A percentile compares a stretch with the other conserved stretches of the same genome.
phyloP scores from a whole-genome alignment of 2,888 invertebrate species.

The Galerucella nymphaeae region DNA sequence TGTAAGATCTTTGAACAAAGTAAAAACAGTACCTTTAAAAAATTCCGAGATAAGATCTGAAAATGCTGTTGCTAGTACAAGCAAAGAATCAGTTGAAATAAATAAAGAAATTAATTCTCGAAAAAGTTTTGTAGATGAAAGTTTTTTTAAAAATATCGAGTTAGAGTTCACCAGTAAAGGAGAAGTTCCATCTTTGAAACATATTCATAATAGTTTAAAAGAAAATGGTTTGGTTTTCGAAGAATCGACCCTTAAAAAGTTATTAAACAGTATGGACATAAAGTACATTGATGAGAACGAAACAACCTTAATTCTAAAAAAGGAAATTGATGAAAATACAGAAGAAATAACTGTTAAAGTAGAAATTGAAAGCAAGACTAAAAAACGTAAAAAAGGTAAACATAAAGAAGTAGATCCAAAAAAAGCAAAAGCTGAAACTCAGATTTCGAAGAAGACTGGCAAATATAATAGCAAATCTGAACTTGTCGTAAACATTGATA shows the following conservation, averaged over 20 bases:
- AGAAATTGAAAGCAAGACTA: neutral
- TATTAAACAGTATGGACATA: slow-evolving; percentile 1
- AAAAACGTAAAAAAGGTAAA: neutral
- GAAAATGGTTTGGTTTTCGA: neutral
- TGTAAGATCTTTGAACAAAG: neutral
- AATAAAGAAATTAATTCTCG: neutral
- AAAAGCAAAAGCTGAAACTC: neutral
- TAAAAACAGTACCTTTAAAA: neutral
- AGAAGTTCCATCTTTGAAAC: neutral
- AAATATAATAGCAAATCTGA: neutral
- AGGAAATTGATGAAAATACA: neutral
- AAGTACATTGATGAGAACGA: neutral
- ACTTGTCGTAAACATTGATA: neutral
- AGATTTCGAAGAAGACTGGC: neutral
- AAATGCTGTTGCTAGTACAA: neutral
- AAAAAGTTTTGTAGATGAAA: neutral
- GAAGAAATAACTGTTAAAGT: neutral
- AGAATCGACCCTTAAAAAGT: neutral
- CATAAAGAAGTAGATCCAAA: neutral
- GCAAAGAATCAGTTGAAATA: neutral
- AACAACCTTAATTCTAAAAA: neutral
- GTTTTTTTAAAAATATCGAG: neutral
- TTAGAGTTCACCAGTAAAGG: neutral
- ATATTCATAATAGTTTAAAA: neutral
- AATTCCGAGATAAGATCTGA: neutral